Evolutionary conservation across 1,140 invertebrate species (phyloP).

Genomic region (Drosophila bocqueti): DNA sequence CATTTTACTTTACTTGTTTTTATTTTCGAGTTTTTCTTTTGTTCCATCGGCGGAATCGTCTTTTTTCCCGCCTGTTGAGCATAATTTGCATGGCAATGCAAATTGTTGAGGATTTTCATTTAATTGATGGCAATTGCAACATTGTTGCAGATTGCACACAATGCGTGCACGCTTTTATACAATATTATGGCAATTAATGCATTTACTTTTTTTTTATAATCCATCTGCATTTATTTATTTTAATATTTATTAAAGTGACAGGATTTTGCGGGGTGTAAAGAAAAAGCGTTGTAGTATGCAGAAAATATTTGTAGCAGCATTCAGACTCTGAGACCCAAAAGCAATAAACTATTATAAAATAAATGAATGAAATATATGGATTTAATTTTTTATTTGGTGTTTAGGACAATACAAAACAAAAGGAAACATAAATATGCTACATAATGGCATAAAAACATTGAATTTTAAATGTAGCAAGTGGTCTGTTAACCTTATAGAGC

Average conservation of each 20-base stretch:
- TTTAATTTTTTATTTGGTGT: background rate
- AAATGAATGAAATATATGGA: background rate
- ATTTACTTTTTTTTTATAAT: background rate
- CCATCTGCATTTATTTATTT: constrained; percentile 4
- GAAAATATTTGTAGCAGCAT: background rate
- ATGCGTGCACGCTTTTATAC: constrained; percentile 22
- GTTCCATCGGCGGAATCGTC: constrained; percentile 7
- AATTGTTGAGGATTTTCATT: constrained; percentile 61
- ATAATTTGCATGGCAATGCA: constrained; percentile 66
- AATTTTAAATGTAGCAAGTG: constrained; percentile 4
- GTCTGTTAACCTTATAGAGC: constrained; percentile 3
- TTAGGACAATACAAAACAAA: background rate
- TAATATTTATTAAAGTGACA: constrained; percentile 6
- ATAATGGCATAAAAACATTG: background rate
- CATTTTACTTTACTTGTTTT: constrained; percentile 14
- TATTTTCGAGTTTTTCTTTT: constrained; percentile 1
- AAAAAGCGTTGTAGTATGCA: background rate
- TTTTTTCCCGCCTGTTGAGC: constrained; percentile 33
- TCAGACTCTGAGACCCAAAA: background rate
- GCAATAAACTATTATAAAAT: background rate
- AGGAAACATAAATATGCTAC: background rate
- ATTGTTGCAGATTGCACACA: constrained; percentile 33
- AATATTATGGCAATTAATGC: constrained; percentile 50
- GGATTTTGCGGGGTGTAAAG: background rate
- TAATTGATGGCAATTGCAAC: constrained; percentile 60